Percentiles rank a stretch among this genome's conserved stretches.
Evolutionary conservation across 2,888 invertebrate genomes (phyloP).

Genomic region (Limenitis camilla): DNA sequence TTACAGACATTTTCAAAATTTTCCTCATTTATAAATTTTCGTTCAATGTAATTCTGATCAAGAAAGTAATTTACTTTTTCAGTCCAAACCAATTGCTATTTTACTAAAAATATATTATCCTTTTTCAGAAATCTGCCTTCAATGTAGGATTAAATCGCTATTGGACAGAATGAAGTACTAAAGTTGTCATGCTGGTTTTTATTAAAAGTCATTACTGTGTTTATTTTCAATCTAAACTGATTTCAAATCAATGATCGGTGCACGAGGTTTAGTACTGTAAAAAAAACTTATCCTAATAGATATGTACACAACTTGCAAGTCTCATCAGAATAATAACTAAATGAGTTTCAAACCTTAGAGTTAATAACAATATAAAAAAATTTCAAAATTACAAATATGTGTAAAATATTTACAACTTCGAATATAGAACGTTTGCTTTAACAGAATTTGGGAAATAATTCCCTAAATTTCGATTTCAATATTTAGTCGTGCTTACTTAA

Average conservation of each 20-base stretch:
- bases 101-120: too few relatives aligned
- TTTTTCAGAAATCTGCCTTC: too few relatives aligned
- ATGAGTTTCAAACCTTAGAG: slow-evolving; percentile 60
- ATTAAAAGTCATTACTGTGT: slow-evolving; percentile 5
- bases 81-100: too few relatives aligned
- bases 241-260: slow-evolving; percentile 1
- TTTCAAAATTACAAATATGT: slow-evolving; percentile 65
- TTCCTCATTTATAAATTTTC: too few relatives aligned
- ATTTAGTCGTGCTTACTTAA: slow-evolving; percentile 19
- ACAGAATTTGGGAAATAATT: too few relatives aligned
- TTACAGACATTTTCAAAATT: too few relatives aligned
- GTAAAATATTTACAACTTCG: slow-evolving; percentile 72
- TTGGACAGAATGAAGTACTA: too few relatives aligned
- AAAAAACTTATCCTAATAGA: slow-evolving; percentile 65
- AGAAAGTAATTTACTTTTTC: too few relatives aligned
- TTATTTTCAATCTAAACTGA: not conserved
- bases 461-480: slow-evolving; percentile 3
- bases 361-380: slow-evolving; percentile 56
- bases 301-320: slow-evolving; percentile 72
- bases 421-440: slow-evolving; percentile 44
- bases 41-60: too few relatives aligned
- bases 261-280: slow-evolving; percentile 24
- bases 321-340: slow-evolving; percentile 62
- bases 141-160: too few relatives aligned
- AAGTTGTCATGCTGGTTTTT: too few relatives aligned